phyloP scores from a whole-genome alignment of 2,797 vertebrate species.

The Hemitrygon akajei region DNA sequence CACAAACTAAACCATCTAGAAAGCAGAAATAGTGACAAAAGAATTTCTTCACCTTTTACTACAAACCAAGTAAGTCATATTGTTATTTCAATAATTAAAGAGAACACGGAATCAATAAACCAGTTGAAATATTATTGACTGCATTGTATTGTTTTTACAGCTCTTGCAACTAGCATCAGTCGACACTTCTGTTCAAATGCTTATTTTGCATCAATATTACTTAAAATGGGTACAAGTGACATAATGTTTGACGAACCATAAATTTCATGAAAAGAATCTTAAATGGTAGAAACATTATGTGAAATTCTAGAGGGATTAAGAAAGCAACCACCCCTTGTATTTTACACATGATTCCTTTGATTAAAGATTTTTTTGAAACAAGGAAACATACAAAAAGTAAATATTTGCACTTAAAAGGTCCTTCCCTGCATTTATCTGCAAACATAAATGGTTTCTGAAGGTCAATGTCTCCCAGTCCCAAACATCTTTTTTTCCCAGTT shows the following conservation, averaged over 20 bases:
- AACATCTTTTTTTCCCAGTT: not conserved
- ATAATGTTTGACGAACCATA: not conserved
- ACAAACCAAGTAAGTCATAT: not conserved
- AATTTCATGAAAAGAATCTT: not conserved
- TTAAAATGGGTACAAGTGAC: not conserved
- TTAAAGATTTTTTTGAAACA: not conserved
- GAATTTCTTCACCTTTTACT: not conserved
- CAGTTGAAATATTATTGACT: not conserved
- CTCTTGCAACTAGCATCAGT: not conserved
- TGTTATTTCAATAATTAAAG: constrained; percentile 6
- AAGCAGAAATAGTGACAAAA: not conserved
- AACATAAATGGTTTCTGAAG: not conserved
- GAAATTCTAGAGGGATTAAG: not conserved
- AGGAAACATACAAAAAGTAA: constrained; percentile 10
- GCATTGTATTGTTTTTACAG: not conserved
- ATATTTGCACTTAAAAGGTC: constrained; percentile 1
- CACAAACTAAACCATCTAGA: not conserved
- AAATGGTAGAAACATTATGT: not conserved
- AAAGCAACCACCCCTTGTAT: not conserved
- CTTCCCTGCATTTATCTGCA: constrained; percentile 7
- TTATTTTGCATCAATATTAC: not conserved
- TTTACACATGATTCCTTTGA: not conserved
- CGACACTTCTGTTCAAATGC: not conserved
- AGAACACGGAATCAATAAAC: constrained; percentile 14
- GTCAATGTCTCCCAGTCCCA: not conserved